Base-by-base conservation (phyloP, 37 sponge, comb jelly and placozoan species). In the Beroe ovata region DNA sequence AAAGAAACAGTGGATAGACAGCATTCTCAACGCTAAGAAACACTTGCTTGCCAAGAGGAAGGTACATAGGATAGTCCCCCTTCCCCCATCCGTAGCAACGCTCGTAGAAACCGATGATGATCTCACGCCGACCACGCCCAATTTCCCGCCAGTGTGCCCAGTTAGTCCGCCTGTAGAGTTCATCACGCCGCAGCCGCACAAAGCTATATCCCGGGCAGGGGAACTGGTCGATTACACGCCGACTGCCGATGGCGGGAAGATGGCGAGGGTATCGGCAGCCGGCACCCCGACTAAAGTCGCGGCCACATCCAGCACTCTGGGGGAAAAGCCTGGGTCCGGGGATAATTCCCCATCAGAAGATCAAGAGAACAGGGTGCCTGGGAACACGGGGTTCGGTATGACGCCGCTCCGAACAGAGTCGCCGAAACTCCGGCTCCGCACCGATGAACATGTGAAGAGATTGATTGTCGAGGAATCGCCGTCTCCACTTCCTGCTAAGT, bases 1-100 rank as follows among this genome's bases (percentile, higher is more conserved):
- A 21, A 77, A 77, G 54, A 77, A 77, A 77, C 84, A 77, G 84
- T 77, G 84, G 84, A 77, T 77, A 23, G 84, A 77, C 28, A 21
- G 54, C 54, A 77, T 77, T 29, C 28, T 42, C 8, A 77, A 77
- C 54, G 84, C 84, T 25, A 39, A 42, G 84, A 77, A 77, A 23
- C 36, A 30, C 11, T 25, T 77, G 84, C 8, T 35, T 6, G 41
- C 84, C 21, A 77, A 40, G 41, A 77, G 33, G 47, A 77, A 21
- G 84, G 8, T 42, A 54, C 21, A 30, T 20, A 33, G 84, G 8
- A 30, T 25, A 11, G 11, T 66, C 14, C 69, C 69, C 32, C 2
- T 33, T 3, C 18, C 30, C 1, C 69, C 69, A 4, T 33, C 32
- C 1, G 36, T 32, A 14, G 69, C 16, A 26, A 66, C 2, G 26